Evolutionary conservation across 1,140 invertebrate genomes (phyloP).

Genomic region (Solenopsis invicta): DNA sequence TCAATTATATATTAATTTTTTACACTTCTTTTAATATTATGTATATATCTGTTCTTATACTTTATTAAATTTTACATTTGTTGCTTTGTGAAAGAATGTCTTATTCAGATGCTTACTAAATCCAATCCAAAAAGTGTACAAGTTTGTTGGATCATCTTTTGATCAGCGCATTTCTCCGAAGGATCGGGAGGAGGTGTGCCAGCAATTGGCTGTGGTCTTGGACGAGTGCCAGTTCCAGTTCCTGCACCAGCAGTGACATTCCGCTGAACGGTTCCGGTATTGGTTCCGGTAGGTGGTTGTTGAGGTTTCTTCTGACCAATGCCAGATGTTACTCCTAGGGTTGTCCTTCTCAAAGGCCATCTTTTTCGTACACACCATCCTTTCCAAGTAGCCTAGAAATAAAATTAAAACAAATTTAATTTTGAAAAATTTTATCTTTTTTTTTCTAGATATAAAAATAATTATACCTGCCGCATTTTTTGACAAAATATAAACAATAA

Average conservation of each 20-base stretch:
- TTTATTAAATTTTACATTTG: not conserved
- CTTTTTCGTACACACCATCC: slow-evolving; percentile 91
- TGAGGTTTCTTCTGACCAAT: slow-evolving; percentile 76
- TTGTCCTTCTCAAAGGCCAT: slow-evolving; percentile 89
- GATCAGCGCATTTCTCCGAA: slow-evolving; percentile 93
- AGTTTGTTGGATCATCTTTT: slow-evolving; percentile 95
- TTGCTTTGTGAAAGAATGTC: not conserved
- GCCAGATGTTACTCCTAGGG: slow-evolving; percentile 73
- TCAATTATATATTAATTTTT: slow-evolving; percentile 18
- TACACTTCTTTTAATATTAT: not conserved
- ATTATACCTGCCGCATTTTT: not conserved
- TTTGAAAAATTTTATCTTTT: not conserved
- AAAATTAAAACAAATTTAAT: not conserved
- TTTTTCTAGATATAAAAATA: not conserved
- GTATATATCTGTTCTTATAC: not conserved
- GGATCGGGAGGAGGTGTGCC: slow-evolving; percentile 92
- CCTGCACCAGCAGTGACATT: slow-evolving; percentile 78
- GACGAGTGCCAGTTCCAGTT: slow-evolving; percentile 88
- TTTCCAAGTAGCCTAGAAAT: slow-evolving; percentile 92
- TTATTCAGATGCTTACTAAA: slow-evolving; percentile 88
- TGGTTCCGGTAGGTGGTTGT: slow-evolving; percentile 68
- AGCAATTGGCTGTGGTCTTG: slow-evolving; percentile 95
- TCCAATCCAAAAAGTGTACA: slow-evolving; percentile 96
- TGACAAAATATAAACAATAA: not conserved
- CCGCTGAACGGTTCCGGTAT: slow-evolving; percentile 80